A percentile compares a stretch with the other conserved stretches of the same genome.
These are phyloP conservation scores for Troides oblongomaculatus DNA, from an alignment of 2,888 invertebrate genomes.

Conservation along the genomic window DNA sequence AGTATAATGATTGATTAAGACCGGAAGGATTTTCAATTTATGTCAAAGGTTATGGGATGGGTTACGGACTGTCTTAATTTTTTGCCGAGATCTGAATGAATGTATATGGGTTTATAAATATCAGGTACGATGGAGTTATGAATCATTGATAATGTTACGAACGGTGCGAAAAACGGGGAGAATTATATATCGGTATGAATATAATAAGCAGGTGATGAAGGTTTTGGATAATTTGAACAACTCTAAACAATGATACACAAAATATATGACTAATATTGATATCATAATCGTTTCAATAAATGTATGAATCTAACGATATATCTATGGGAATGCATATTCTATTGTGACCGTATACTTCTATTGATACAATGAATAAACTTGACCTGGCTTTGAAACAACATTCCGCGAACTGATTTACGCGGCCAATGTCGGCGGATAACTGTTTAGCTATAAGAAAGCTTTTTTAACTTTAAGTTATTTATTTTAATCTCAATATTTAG, in stretches of 20 bases:
- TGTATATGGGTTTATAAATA: background rate
- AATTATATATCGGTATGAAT: no score
- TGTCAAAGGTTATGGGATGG: background rate
- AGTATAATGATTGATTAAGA: background rate
- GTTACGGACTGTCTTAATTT: background rate
- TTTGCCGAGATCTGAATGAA: background rate
- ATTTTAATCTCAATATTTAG: background rate
- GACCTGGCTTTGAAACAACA: no score
- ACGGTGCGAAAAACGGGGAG: no score
- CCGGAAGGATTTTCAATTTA: background rate
- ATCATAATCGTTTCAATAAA: background rate
- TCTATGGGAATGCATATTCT: constrained; percentile 5
- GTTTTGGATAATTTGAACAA: no score
- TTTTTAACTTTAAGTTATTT: background rate
- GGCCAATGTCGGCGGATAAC: background rate
- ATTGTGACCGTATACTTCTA: background rate
- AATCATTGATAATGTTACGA: background rate
- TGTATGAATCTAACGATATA: background rate
- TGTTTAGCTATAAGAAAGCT: background rate
- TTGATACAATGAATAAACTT: no score
- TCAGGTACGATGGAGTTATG: background rate
- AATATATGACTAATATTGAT: no score
- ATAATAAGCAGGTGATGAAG: no score
- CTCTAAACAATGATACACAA: no score
- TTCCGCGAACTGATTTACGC: background rate